Percentiles rank a stretch among this genome's conserved stretches.
Conservation (phyloP, 2,113 vertebrate species). For the Thunnus maccoyii region DNA sequence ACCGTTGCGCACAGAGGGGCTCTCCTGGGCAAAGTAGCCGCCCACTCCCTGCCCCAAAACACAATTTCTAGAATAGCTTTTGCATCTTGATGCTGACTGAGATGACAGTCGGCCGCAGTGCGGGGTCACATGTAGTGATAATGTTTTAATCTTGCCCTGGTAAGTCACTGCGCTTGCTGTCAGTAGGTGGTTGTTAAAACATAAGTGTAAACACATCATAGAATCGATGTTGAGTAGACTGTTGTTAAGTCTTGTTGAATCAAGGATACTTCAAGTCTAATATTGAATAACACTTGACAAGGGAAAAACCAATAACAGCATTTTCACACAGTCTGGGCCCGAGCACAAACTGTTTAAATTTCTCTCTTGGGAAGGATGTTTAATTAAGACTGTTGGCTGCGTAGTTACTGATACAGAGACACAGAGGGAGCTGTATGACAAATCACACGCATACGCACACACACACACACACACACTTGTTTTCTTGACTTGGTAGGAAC, state of each 20-base stretch:
- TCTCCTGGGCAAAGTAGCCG: slow-evolving; percentile 32
- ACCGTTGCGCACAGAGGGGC: slow-evolving; percentile 29
- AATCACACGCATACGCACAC: not conserved
- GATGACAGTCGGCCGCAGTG: slow-evolving; percentile 17
- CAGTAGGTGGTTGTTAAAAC: not conserved
- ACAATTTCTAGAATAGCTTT: slow-evolving; percentile 24
- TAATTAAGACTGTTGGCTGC: slow-evolving; percentile 63
- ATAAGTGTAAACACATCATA: not conserved
- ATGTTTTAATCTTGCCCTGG: not conserved
- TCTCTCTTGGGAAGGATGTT: slow-evolving; percentile 35
- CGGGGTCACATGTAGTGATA: not conserved
- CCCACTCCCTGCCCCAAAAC: slow-evolving; percentile 39
- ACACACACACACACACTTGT: slow-evolving; percentile 2
- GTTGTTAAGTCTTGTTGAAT: not conserved
- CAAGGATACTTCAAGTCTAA: not conserved
- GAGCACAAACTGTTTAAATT: slow-evolving; percentile 20
- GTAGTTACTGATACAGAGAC: slow-evolving; percentile 53
- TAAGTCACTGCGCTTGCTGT: not conserved
- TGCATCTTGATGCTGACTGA: slow-evolving; percentile 29
- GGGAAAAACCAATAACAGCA: not conserved
- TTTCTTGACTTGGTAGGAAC: slow-evolving; percentile 8
- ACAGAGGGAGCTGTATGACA: slow-evolving; percentile 32
- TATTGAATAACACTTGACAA: not conserved
- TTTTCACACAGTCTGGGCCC: slow-evolving; percentile 7
- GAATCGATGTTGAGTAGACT: not conserved